A percentile compares a stretch with the other conserved stretches of the same genome.
Conservation (phyloP, 2,888 invertebrate genomes). For the Abrostola triplasia region DNA sequence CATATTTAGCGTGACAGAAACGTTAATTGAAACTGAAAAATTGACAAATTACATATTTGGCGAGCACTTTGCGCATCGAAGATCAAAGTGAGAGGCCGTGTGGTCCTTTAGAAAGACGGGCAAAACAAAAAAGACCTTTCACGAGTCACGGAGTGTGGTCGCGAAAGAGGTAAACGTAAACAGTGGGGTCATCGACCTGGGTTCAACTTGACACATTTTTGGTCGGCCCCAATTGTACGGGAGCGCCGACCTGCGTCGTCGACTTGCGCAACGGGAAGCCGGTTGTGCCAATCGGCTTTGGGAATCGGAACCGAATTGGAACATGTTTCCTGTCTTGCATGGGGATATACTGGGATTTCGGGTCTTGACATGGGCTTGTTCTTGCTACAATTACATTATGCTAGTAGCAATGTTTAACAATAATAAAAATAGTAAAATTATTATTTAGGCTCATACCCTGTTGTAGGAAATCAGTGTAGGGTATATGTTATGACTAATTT, state of each 20-base stretch:
- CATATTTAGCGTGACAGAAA: conserved; percentile 34
- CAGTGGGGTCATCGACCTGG: conserved; percentile 81
- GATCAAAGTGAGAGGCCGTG: conserved; percentile 46
- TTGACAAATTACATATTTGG: conserved; percentile 45
- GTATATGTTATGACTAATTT: conserved; percentile 10
- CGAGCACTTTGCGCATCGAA: conserved; percentile 42
- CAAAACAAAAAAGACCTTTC: conserved; percentile 44
- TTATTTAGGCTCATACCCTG: neutral
- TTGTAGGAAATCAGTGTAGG: neutral
- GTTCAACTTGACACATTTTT: conserved; percentile 88
- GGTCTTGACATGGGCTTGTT: conserved; percentile 23
- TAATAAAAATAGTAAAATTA: neutral
- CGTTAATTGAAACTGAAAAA: conserved; percentile 44
- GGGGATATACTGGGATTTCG: conserved; percentile 19
- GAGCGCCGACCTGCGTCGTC: conserved; percentile 78
- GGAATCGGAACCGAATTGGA: conserved; percentile 60
- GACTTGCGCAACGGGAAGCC: conserved; percentile 83
- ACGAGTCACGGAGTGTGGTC: conserved; percentile 58
- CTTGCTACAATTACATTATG: conserved; percentile 25
- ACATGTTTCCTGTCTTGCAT: conserved; percentile 52
- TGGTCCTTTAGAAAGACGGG: conserved; percentile 40
- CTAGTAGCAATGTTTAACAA: conserved; percentile 6
- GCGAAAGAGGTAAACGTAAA: conserved; percentile 79
- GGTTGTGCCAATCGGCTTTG: conserved; percentile 70
- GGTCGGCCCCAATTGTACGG: conserved; percentile 82